phyloP scores from a whole-genome alignment of 2,888 invertebrate genomes.

The Oxytorus armatus region DNA sequence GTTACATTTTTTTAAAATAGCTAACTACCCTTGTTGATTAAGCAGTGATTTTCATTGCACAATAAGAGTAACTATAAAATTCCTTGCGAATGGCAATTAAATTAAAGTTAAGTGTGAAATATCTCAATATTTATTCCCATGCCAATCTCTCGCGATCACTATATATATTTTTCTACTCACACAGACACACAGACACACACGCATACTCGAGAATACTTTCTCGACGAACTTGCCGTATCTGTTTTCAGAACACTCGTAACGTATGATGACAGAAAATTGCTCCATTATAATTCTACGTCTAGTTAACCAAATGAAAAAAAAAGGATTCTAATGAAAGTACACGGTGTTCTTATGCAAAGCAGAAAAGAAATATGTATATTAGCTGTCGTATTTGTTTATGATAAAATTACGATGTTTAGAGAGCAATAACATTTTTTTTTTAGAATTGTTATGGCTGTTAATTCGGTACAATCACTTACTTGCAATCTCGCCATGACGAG shows the following conservation, averaged over 20 bases:
- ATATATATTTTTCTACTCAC: background rate
- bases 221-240: conserved; percentile 10
- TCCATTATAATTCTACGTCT: background rate
- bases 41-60: background rate
- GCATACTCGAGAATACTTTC: conserved; percentile 6
- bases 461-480: conserved; percentile 65
- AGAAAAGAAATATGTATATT: background rate
- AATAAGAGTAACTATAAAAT: conserved; percentile 2
- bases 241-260: conserved; percentile 5
- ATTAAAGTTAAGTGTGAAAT: conserved; percentile 5
- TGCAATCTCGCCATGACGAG: conserved; percentile 71
- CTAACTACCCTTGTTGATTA: background rate
- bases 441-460: conserved; percentile 1
- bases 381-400: background rate
- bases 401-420: background rate
- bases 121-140: conserved; percentile 10
- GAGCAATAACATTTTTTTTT: conserved; percentile 10
- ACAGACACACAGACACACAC: conserved; percentile 19
- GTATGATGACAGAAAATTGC: conserved; percentile 4
- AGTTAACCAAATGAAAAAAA: background rate
- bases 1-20: background rate
- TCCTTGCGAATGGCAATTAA: conserved; percentile 2
- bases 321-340: background rate
- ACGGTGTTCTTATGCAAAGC: background rate
- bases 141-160: conserved; percentile 8